These are phyloP conservation scores for Incurvaria masculella DNA, from an alignment of 2,888 invertebrate genomes.

Conservation along the genomic window DNA sequence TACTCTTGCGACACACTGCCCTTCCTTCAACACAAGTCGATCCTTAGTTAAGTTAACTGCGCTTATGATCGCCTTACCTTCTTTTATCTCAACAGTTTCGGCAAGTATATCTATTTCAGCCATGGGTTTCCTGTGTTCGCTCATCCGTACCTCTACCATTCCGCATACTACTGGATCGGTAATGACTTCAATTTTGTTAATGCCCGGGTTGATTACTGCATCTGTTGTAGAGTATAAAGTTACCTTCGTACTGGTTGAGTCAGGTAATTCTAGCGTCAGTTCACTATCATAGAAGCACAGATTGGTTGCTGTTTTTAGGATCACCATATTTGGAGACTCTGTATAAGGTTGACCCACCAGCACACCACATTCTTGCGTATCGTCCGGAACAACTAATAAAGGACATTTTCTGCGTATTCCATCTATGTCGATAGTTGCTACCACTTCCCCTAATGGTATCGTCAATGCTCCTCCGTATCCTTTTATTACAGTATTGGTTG, in stretches of 20 bases:
- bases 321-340: conserved; percentile 8
- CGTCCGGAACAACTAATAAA: conserved; percentile 7
- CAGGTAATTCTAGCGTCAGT: conserved; percentile 2
- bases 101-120: conserved; percentile 9
- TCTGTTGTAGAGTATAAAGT: background rate
- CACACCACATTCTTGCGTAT: conserved; percentile 8
- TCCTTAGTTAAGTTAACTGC: conserved; percentile 9
- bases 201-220: conserved; percentile 3
- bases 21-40: conserved; percentile 1
- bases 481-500: background rate
- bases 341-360: conserved; percentile 10
- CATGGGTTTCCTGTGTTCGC: conserved; percentile 11
- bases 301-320: conserved; percentile 9
- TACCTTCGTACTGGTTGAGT: conserved; percentile 5
- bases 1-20: conserved; percentile 8
- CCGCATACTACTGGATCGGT: conserved; percentile 9
- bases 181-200: conserved; percentile 10
- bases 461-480: too few species aligned
- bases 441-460: too few species aligned
- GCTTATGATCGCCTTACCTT: conserved; percentile 8
- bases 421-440: too few species aligned
- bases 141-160: conserved; percentile 1
- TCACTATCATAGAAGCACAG: conserved; percentile 9
- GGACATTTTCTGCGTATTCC: too few species aligned
- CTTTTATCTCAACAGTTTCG: conserved; percentile 3